A percentile compares a stretch with the other conserved stretches of the same genome.
Evolutionary conservation across 2,797 vertebrate species (phyloP).

Genomic region (Sebastes alutus): DNA sequence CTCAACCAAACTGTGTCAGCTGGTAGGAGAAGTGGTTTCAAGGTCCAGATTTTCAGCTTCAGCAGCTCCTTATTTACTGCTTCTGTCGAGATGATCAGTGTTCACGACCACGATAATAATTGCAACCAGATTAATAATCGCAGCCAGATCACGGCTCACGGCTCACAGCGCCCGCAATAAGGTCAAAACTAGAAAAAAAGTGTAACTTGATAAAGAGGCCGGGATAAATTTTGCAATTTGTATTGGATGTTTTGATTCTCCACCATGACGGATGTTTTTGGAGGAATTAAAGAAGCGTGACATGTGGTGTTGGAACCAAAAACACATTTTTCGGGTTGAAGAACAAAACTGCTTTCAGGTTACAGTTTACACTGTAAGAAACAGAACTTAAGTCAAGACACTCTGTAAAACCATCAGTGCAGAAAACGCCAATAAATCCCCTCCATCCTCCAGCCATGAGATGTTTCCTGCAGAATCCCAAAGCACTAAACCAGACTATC

Average conservation of each 20-base stretch:
- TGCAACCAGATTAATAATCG: slow-evolving; percentile 26
- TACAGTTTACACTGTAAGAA: not conserved
- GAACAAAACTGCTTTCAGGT: slow-evolving; percentile 10
- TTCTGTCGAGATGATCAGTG: not conserved
- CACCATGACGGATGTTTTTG: not conserved
- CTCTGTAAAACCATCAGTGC: not conserved
- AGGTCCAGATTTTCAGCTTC: not conserved
- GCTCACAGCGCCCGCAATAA: not conserved
- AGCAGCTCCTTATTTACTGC: not conserved
- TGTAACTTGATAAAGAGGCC: not conserved
- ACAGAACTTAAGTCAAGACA: not conserved
- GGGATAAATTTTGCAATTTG: not conserved
- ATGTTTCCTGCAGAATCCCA: not conserved
- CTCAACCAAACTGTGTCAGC: not conserved
- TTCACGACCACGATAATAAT: not conserved
- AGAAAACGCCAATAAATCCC: not conserved
- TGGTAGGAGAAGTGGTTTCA: not conserved
- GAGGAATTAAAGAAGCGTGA: not conserved
- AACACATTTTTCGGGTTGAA: not conserved
- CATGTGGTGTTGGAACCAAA: slow-evolving; percentile 28
- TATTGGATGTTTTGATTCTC: not conserved
- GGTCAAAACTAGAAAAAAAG: not conserved
- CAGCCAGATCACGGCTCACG: slow-evolving; percentile 10
- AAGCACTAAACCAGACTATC: not conserved
- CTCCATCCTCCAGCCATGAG: not conserved